Percentiles rank a stretch among this genome's conserved stretches.
These are phyloP conservation scores for Phocoena phocoena DNA, from an alignment of 2,113 vertebrate species.

Conservation along the genomic window DNA sequence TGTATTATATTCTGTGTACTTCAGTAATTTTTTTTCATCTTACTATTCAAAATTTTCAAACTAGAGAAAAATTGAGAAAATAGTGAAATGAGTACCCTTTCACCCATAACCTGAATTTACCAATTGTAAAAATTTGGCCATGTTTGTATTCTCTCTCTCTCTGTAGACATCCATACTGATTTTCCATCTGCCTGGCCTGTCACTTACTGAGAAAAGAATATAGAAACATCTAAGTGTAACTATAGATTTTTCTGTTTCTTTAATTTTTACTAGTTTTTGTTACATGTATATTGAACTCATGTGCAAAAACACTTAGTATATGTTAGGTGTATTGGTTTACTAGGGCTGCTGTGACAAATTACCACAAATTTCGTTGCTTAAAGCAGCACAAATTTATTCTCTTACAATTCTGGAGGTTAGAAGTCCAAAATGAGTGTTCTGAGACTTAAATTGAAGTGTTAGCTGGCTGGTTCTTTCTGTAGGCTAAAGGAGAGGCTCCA, in stretches of 20 bases:
- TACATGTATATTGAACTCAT: background rate
- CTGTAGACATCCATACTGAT: background rate
- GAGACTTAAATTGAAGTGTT: background rate
- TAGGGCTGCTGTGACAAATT: background rate
- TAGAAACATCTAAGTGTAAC: background rate
- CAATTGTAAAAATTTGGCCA: background rate
- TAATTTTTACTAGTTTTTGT: background rate
- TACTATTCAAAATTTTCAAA: conserved; percentile 13
- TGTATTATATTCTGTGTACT: background rate
- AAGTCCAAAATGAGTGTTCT: background rate
- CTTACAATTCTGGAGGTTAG: background rate
- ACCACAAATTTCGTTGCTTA: background rate
- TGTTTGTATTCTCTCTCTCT: background rate
- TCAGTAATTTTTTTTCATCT: background rate
- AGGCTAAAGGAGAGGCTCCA: background rate
- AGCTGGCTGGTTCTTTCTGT: background rate
- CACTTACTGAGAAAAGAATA: background rate
- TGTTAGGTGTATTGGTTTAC: background rate
- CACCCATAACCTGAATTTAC: background rate
- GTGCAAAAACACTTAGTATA: background rate
- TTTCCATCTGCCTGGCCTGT: background rate
- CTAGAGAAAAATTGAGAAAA: background rate
- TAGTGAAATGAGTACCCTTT: background rate
- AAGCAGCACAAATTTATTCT: background rate
- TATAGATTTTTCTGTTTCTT: background rate